A percentile compares a stretch with the other conserved stretches of the same genome.
These are phyloP conservation scores for Machimus rusticus DNA, from an alignment of 2,888 invertebrate species.

Conservation along the genomic window DNA sequence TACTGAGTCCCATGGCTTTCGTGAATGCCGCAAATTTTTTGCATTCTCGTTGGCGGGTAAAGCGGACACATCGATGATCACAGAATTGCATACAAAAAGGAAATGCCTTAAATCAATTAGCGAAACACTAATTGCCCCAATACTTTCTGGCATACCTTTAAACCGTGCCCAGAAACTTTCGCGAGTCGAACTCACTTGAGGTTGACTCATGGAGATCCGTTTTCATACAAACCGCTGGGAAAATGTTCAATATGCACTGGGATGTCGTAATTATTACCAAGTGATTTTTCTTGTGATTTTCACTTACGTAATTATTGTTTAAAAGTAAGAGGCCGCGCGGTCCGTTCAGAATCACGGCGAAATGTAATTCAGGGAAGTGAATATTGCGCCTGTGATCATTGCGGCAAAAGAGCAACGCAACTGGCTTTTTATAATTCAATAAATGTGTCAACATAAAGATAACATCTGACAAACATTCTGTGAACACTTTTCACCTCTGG, in stretches of 20 bases:
- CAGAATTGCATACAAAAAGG: slow-evolving; percentile 53
- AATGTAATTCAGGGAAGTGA: background rate
- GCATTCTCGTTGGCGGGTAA: slow-evolving; percentile 38
- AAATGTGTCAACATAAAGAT: background rate
- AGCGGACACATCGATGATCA: slow-evolving; percentile 22
- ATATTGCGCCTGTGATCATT: background rate
- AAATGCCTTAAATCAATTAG: slow-evolving; percentile 64
- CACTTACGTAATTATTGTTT: slow-evolving; percentile 9
- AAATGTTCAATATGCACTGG: slow-evolving; percentile 11
- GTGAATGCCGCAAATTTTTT: slow-evolving; percentile 45
- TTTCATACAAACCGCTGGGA: background rate
- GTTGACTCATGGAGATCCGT: slow-evolving; percentile 16
- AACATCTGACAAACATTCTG: background rate
- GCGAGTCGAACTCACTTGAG: background rate
- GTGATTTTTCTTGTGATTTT: slow-evolving; percentile 27
- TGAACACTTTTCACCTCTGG: background rate
- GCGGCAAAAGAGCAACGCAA: background rate
- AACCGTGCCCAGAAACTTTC: slow-evolving; percentile 12
- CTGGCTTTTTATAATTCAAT: background rate
- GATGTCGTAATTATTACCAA: slow-evolving; percentile 25
- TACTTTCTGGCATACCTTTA: slow-evolving; percentile 60
- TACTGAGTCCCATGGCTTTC: slow-evolving; percentile 42
- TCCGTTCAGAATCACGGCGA: background rate
- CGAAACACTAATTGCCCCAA: slow-evolving; percentile 63
- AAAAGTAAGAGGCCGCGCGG: background rate